phyloP scores from a whole-genome alignment of 1,140 invertebrate genomes.

The Drosophila setifemur region DNA sequence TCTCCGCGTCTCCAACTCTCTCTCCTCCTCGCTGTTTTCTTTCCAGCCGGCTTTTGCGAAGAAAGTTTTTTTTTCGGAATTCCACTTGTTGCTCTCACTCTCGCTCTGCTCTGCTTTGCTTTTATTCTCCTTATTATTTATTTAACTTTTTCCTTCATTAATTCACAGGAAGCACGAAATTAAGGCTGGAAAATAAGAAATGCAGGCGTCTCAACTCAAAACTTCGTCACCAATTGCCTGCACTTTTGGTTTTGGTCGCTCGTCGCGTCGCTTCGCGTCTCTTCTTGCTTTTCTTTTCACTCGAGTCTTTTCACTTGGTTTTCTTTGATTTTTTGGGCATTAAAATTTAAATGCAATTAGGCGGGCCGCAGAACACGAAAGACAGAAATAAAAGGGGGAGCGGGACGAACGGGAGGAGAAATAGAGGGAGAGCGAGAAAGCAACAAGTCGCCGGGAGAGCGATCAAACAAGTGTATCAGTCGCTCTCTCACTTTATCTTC shows the following conservation, averaged over 20 bases:
- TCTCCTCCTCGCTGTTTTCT: background rate
- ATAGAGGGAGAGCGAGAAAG: background rate
- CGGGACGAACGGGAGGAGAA: background rate
- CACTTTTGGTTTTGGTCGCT: conserved; percentile 58
- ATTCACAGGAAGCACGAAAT: conserved; percentile 73
- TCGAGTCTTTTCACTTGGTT: conserved; percentile 32
- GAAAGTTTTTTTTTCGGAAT: conserved; percentile 48
- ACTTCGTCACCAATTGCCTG: conserved; percentile 48
- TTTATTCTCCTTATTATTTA: background rate
- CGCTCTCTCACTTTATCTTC: background rate
- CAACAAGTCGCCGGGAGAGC: conserved; percentile 20
- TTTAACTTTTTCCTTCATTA: conserved; percentile 29
- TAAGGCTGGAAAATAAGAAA: conserved; percentile 52
- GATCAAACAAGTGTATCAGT: conserved; percentile 43
- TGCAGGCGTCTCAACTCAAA: conserved; percentile 47
- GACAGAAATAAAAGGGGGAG: too few relatives aligned
- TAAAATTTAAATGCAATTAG: conserved; percentile 52
- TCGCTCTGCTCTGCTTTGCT: conserved; percentile 21
- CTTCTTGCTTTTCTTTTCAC: conserved; percentile 43
- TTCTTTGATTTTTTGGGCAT: conserved; percentile 50
- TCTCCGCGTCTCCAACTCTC: background rate
- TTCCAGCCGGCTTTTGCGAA: conserved; percentile 67
- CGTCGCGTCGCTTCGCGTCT: background rate
- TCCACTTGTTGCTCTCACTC: conserved; percentile 69
- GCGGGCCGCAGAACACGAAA: conserved; percentile 24